A percentile compares a stretch with the other conserved stretches of the same genome.
Conservation (phyloP, 2,113 vertebrate species). For the Cygnus atratus region DNA sequence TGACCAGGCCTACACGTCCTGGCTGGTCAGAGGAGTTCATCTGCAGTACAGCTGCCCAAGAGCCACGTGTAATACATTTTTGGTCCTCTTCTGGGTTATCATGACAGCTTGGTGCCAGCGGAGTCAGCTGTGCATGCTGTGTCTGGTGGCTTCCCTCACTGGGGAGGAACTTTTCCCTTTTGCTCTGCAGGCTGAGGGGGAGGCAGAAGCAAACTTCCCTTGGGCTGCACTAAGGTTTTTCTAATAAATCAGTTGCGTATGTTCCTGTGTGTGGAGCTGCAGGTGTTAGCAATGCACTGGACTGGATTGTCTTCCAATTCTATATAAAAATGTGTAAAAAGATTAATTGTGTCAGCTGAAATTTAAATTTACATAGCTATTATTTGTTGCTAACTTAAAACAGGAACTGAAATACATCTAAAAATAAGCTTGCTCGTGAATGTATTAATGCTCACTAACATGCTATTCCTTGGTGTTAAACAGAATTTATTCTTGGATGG, state of each 20-base stretch:
- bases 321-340: neutral
- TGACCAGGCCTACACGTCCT: accelerated
- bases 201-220: neutral
- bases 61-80: neutral
- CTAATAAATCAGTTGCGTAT: neutral
- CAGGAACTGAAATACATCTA: neutral
- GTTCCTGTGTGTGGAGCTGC: neutral
- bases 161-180: neutral
- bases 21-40: neutral
- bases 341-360: neutral
- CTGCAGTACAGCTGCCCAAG: neutral
- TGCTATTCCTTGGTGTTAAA: neutral
- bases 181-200: neutral
- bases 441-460: neutral
- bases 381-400: neutral
- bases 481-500: neutral
- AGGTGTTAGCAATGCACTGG: neutral
- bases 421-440: neutral
- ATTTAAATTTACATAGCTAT: neutral
- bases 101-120: neutral
- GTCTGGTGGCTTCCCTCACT: neutral
- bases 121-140: neutral
- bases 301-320: neutral
- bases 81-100: neutral
- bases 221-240: neutral